Conservation (phyloP, 1,140 invertebrate genomes). For the Lepidurus arcticus region DNA sequence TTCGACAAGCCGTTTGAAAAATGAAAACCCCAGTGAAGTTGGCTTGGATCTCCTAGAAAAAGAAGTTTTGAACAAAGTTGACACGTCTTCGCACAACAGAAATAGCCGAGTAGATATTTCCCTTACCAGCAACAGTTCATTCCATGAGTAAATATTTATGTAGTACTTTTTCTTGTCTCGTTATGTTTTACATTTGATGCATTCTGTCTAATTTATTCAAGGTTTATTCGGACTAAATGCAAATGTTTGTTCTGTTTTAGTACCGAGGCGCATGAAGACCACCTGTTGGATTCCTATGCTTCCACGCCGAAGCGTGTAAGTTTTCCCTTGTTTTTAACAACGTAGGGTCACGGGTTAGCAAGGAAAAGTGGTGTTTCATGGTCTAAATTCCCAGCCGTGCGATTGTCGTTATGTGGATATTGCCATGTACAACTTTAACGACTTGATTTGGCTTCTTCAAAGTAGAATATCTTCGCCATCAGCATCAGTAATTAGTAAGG, state of each 20-base stretch:
- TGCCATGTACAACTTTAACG: too few species aligned
- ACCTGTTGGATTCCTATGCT: conserved; percentile 2
- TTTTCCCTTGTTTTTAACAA: not conserved
- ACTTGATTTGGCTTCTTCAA: too few species aligned
- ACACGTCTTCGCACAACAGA: not conserved
- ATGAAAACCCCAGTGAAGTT: not conserved
- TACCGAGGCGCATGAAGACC: not conserved
- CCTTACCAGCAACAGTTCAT: not conserved
- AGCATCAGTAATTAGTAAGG: too few species aligned
- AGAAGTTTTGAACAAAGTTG: conserved; percentile 11
- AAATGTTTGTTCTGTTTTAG: not conserved
- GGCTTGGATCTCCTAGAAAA: not conserved
- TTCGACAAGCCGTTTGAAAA: not conserved
- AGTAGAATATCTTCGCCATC: too few species aligned
- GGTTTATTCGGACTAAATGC: not conserved
- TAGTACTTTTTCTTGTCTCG: not conserved
- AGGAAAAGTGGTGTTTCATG: not conserved
- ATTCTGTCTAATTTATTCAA: not conserved
- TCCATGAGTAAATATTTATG: not conserved
- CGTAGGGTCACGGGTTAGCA: conserved; percentile 2
- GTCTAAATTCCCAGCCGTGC: too few species aligned
- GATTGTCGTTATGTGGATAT: too few species aligned
- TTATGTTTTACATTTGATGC: not conserved
- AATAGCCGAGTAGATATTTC: not conserved
- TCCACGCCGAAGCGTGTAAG: conserved; percentile 13